Conservation (phyloP, 1,140 invertebrate genomes). For the Matsumurasca onukii region DNA sequence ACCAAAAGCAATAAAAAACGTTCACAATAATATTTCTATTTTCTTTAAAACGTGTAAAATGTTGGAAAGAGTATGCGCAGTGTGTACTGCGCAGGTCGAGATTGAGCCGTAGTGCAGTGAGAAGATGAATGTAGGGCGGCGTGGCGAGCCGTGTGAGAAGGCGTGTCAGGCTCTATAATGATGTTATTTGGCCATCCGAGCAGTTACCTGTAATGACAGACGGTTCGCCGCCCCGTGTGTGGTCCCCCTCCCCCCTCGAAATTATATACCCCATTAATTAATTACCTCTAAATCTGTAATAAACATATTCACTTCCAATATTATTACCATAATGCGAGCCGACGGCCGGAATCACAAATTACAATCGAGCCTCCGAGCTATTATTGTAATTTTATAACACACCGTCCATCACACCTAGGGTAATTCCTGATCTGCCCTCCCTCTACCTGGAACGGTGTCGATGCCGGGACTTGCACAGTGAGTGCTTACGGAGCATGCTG, state of each 20-base stretch:
- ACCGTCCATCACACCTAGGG: not conserved
- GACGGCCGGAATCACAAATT: not conserved
- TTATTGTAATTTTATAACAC: not conserved
- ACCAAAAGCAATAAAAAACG: too few relatives aligned
- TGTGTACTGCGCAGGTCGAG: too few relatives aligned
- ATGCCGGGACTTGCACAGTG: too few relatives aligned
- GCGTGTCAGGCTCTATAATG: not conserved
- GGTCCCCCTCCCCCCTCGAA: not conserved
- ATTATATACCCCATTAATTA: not conserved
- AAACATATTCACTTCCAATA: not conserved
- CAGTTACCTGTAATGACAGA: not conserved
- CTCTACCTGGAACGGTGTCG: not conserved
- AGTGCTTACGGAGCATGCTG: too few relatives aligned
- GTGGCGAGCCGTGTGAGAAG: not conserved
- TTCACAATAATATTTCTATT: too few relatives aligned
- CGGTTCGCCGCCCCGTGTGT: not conserved
- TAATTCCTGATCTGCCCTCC: not conserved
- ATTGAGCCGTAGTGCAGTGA: too few relatives aligned
- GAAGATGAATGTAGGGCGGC: too few relatives aligned
- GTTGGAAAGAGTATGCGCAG: too few relatives aligned
- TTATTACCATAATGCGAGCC: not conserved
- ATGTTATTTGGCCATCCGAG: not conserved
- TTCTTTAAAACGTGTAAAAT: too few relatives aligned
- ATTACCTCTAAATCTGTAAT: not conserved
- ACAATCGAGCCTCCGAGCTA: not conserved